phyloP scores from a whole-genome alignment of 2,888 invertebrate genomes.

The Cremastinae sp. region DNA sequence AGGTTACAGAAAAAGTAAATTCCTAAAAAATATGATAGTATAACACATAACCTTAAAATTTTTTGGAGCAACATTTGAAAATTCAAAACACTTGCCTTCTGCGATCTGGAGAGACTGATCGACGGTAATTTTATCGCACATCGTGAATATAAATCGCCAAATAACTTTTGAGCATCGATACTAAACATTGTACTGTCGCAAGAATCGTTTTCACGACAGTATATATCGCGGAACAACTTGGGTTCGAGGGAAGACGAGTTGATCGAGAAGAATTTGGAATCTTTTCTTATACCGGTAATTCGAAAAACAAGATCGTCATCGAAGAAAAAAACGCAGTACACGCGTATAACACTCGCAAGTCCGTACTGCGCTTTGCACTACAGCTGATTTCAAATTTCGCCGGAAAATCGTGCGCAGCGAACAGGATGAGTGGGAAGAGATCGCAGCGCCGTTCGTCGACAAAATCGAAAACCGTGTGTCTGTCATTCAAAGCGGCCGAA shows the following conservation, averaged over 20 bases:
- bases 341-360: constrained; percentile 9
- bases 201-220: too few relatives aligned
- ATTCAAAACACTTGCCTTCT: constrained; percentile 83
- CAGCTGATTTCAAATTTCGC: constrained; percentile 56
- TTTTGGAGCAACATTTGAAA: background rate
- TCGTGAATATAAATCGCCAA: constrained; percentile 71
- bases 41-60: constrained; percentile 24
- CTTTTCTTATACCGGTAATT: background rate
- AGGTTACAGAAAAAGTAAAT: constrained; percentile 6
- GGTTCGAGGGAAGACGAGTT: background rate
- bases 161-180: constrained; percentile 70
- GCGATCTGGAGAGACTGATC: constrained; percentile 84
- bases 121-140: constrained; percentile 72
- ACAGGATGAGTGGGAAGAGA: background rate
- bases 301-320: background rate
- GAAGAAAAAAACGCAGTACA: background rate
- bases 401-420: constrained; percentile 26
- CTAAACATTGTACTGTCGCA: constrained; percentile 66
- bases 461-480: too few relatives aligned
- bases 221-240: background rate
- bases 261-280: background rate
- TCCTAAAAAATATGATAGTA: background rate
- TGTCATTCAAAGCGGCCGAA: too few relatives aligned
- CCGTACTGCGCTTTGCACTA: constrained; percentile 21
- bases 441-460: constrained; percentile 14